Evolutionary conservation across 2,113 vertebrate genomes (phyloP).

Genomic region (Phaethornis superciliosus): DNA sequence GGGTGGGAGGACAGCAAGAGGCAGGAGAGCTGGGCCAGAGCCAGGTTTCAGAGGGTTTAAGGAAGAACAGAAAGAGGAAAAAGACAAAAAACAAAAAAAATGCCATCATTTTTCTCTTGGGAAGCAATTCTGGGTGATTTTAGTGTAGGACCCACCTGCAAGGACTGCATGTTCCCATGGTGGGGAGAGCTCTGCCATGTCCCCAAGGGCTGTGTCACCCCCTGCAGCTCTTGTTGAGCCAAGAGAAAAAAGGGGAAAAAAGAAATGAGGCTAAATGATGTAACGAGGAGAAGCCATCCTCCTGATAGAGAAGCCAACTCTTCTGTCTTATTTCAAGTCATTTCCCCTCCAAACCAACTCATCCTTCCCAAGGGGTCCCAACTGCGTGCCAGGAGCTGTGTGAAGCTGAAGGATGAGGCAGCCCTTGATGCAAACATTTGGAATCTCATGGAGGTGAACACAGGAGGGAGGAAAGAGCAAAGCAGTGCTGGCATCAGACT

Average conservation of each 20-base stretch:
- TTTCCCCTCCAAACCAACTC: not conserved
- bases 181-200: accelerated
- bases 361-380: not conserved
- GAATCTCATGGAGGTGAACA: not conserved
- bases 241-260: not conserved
- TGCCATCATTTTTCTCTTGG: not conserved
- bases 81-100: not conserved
- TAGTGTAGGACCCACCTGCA: not conserved
- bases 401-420: not conserved
- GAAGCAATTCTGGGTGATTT: not conserved
- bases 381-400: accelerated
- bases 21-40: not conserved
- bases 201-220: accelerated
- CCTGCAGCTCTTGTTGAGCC: not conserved
- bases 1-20: not conserved
- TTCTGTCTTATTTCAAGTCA: not conserved
- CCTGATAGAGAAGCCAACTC: not conserved
- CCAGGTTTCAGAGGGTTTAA: not conserved
- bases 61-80: not conserved
- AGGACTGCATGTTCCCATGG: not conserved
- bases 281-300: not conserved
- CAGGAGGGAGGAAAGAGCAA: not conserved
- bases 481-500: not conserved
- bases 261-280: not conserved
- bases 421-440: not conserved